These are phyloP conservation scores for Hyalella azteca DNA, from an alignment of 2,888 invertebrate genomes.

Conservation along the genomic window DNA sequence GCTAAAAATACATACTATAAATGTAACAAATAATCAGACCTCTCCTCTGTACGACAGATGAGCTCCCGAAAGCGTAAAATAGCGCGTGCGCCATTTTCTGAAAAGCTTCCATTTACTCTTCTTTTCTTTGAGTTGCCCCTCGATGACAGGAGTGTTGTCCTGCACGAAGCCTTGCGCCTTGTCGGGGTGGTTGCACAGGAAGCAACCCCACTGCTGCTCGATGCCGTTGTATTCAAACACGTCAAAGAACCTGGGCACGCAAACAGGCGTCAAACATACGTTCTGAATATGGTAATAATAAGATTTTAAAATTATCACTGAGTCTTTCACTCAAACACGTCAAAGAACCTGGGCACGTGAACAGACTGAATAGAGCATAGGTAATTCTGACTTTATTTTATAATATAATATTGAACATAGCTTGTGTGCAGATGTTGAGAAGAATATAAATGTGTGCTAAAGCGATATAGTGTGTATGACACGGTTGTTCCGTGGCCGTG, in stretches of 20 bases:
- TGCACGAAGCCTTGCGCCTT: conserved; percentile 81
- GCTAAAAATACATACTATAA: background rate
- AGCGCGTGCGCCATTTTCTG: conserved; percentile 88
- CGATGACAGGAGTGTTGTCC: conserved; percentile 85
- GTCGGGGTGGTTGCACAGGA: conserved; percentile 91
- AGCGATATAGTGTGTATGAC: no score
- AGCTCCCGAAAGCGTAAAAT: conserved; percentile 91
- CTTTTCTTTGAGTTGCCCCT: conserved; percentile 89
- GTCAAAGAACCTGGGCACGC: conserved; percentile 77
- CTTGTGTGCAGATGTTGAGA: no score
- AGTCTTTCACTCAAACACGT: conserved; percentile 89
- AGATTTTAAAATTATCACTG: no score
- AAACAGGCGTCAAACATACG: no score
- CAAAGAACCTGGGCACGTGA: conserved; percentile 74
- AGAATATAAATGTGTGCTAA: no score
- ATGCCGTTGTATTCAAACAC: conserved; percentile 81
- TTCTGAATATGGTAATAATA: no score
- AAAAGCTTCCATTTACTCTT: conserved; percentile 91
- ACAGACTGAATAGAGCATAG: no score
- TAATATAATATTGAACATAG: no score
- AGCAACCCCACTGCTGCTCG: conserved; percentile 81
- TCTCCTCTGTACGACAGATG: conserved; percentile 82
- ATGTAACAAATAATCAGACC: conserved; percentile 6
- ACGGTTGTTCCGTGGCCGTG: no score
- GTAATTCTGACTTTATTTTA: no score